phyloP scores from a whole-genome alignment of 2,797 vertebrate genomes.

The Trachops cirrhosus region DNA sequence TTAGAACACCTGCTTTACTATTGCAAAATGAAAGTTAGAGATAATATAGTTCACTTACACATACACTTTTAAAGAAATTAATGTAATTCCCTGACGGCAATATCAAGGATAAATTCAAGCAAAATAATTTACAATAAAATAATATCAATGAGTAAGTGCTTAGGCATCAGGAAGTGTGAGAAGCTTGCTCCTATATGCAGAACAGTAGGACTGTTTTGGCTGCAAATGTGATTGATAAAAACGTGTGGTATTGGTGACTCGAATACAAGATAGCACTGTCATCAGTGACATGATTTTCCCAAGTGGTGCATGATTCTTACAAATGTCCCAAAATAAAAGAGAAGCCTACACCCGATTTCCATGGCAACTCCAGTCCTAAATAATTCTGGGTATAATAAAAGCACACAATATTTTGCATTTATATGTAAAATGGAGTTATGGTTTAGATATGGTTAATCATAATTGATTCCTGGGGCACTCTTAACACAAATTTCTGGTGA shows the following conservation, averaged over 20 bases:
- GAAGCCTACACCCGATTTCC: background rate
- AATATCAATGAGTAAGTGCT: background rate
- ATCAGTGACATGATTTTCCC: background rate
- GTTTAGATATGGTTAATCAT: background rate
- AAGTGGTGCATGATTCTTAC: background rate
- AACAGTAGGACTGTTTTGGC: background rate
- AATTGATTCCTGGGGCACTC: background rate
- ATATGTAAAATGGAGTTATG: background rate
- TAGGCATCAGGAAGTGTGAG: background rate
- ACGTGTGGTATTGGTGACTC: background rate
- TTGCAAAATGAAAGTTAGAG: background rate
- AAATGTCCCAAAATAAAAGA: background rate
- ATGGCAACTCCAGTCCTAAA: background rate
- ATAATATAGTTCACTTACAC: background rate
- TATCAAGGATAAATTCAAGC: background rate
- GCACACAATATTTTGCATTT: background rate
- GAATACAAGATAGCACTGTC: background rate
- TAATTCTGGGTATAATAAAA: background rate
- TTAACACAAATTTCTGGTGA: background rate
- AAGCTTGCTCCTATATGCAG: background rate
- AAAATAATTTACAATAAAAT: background rate
- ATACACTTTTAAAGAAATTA: background rate
- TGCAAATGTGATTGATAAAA: background rate
- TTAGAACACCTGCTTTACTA: background rate
- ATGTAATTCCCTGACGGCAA: background rate